These are phyloP conservation scores for Oeneis ivallda DNA, from an alignment of 2,888 invertebrate genomes.

Conservation along the genomic window DNA sequence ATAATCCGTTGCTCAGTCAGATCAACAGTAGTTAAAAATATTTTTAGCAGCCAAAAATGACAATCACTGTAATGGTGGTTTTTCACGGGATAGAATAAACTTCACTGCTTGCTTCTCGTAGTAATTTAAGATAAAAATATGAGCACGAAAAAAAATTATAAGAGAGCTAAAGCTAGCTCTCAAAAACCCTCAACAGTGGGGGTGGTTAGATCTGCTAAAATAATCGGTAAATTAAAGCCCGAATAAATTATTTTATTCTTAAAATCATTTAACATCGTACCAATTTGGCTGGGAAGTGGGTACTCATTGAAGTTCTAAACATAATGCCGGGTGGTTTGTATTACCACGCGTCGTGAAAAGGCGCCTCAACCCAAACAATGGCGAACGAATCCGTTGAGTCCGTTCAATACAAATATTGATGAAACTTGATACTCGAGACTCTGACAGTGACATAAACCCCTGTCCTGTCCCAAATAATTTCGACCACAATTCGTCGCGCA, in stretches of 20 bases:
- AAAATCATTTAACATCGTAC: no score
- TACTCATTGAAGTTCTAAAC: no score
- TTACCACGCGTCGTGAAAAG: no score
- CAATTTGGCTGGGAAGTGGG: no score
- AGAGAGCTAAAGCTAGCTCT: no score
- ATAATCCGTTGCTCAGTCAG: slow-evolving; percentile 35
- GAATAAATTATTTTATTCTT: no score
- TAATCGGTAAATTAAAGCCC: no score
- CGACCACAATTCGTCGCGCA: slow-evolving; percentile 72
- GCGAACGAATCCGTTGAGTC: slow-evolving; percentile 40
- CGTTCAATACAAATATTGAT: slow-evolving; percentile 63
- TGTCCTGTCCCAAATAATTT: slow-evolving; percentile 66
- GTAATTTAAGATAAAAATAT: not conserved
- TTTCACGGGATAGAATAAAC: not conserved
- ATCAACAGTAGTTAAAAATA: slow-evolving; percentile 30
- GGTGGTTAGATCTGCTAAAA: no score
- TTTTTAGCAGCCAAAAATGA: slow-evolving; percentile 9
- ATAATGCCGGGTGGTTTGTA: no score
- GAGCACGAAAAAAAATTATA: not conserved
- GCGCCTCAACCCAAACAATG: not conserved
- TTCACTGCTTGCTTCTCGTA: not conserved
- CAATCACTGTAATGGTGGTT: not conserved
- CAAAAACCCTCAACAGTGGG: no score
- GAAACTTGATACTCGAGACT: slow-evolving; percentile 65
- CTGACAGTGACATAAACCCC: slow-evolving; percentile 71